Evolutionary conservation across 2,113 vertebrate species (phyloP).

Genomic region (Chloropsis hardwickii): DNA sequence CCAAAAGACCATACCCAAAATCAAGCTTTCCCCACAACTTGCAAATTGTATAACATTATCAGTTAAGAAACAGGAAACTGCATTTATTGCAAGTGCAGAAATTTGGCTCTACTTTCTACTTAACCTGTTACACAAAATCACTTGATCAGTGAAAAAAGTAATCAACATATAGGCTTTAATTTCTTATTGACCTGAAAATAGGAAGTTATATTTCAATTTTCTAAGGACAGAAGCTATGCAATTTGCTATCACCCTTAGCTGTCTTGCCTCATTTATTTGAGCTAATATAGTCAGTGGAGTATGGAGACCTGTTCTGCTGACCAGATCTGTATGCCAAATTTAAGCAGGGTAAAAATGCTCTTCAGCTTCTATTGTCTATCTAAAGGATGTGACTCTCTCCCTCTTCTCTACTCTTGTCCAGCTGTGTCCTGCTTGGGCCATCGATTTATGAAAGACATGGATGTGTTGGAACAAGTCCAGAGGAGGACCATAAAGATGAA

Average conservation of each 20-base stretch:
- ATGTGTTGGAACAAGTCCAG: background rate
- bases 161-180: background rate
- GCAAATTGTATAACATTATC: background rate
- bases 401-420: background rate
- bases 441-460: background rate
- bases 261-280: background rate
- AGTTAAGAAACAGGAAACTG: background rate
- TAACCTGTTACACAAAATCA: background rate
- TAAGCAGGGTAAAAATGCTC: background rate
- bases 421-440: background rate
- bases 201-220: background rate
- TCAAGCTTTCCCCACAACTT: fast-evolving
- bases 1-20: fast-evolving
- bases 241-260: background rate
- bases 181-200: background rate
- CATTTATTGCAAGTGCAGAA: background rate
- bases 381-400: fast-evolving
- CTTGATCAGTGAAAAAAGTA: background rate
- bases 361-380: background rate
- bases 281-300: background rate
- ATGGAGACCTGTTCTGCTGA: background rate
- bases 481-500: background rate
- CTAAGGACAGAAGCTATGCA: background rate
- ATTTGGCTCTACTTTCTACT: background rate
- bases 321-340: background rate